Conservation (phyloP, 1,140 invertebrate species). For the Zaprionus tsacasi region DNA sequence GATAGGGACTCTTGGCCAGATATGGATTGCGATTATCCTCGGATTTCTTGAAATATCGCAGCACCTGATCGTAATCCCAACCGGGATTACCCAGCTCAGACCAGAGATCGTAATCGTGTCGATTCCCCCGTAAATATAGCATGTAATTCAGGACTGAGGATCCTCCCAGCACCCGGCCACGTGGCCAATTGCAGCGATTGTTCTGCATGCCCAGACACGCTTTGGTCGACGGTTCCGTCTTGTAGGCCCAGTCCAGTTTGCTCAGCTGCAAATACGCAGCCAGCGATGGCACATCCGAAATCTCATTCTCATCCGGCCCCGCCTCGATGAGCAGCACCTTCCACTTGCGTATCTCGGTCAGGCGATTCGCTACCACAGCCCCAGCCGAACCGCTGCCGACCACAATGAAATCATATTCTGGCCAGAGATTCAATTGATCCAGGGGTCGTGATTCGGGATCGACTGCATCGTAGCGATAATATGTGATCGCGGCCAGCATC, state of each 20-base stretch:
- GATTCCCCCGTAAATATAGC: slow-evolving; percentile 94
- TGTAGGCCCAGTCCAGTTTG: slow-evolving; percentile 96
- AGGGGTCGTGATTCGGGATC: slow-evolving; percentile 91
- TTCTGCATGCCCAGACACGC: slow-evolving; percentile 92
- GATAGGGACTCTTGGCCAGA: slow-evolving; percentile 88
- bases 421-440: slow-evolving; percentile 85
- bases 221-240: slow-evolving; percentile 93
- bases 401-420: slow-evolving; percentile 93
- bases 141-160: slow-evolving; percentile 97
- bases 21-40: slow-evolving; percentile 95
- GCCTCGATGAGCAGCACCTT: slow-evolving; percentile 95
- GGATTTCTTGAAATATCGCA: slow-evolving; percentile 95
- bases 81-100: slow-evolving; percentile 92
- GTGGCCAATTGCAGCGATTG: slow-evolving; percentile 92
- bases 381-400: slow-evolving; percentile 92
- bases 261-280: slow-evolving; percentile 94
- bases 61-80: slow-evolving; percentile 95
- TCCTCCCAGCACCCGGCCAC: slow-evolving; percentile 94
- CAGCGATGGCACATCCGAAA: slow-evolving; percentile 94
- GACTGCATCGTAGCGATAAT: slow-evolving; percentile 91
- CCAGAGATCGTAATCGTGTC: slow-evolving; percentile 95
- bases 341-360: slow-evolving; percentile 93
- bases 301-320: slow-evolving; percentile 95
- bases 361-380: slow-evolving; percentile 94
- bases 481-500: slow-evolving; percentile 91